A percentile compares a stretch with the other conserved stretches of the same genome.
Evolutionary conservation across 1,140 invertebrate genomes (phyloP).

Genomic region (Sarcophaga bullata): DNA sequence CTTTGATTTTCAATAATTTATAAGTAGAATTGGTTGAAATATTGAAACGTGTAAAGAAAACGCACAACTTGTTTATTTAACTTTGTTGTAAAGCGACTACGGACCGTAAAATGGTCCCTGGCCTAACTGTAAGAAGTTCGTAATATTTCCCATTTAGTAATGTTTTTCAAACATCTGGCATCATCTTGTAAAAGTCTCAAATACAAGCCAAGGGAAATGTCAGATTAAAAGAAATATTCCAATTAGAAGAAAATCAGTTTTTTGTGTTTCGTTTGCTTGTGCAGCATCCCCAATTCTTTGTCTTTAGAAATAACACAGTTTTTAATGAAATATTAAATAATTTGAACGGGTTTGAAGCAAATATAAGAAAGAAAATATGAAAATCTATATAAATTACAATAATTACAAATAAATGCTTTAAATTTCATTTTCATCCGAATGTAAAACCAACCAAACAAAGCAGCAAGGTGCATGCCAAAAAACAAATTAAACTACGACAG

Average conservation of each 20-base stretch:
- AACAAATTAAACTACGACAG: background rate
- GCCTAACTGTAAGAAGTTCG: too few relatives aligned
- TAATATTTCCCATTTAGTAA: background rate
- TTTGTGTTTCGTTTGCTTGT: background rate
- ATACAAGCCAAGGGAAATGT: background rate
- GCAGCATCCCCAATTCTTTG: conserved; percentile 26
- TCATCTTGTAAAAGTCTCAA: background rate
- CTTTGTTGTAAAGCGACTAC: too few relatives aligned
- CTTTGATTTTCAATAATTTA: too few relatives aligned
- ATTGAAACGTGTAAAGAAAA: too few relatives aligned
- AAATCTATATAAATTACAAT: background rate
- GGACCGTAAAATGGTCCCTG: too few relatives aligned
- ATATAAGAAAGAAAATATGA: background rate
- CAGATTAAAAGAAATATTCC: background rate
- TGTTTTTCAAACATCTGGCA: background rate
- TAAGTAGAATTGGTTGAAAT: too few relatives aligned
- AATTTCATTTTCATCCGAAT: background rate
- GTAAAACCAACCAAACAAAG: background rate
- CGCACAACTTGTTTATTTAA: too few relatives aligned
- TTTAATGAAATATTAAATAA: too few relatives aligned
- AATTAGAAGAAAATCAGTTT: background rate
- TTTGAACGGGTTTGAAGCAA: background rate
- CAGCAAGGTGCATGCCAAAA: background rate
- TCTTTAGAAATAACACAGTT: background rate
- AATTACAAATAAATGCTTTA: background rate